These are phyloP conservation scores for Mythimna lalbum DNA, from an alignment of 2,888 invertebrate species.

Conservation along the genomic window DNA sequence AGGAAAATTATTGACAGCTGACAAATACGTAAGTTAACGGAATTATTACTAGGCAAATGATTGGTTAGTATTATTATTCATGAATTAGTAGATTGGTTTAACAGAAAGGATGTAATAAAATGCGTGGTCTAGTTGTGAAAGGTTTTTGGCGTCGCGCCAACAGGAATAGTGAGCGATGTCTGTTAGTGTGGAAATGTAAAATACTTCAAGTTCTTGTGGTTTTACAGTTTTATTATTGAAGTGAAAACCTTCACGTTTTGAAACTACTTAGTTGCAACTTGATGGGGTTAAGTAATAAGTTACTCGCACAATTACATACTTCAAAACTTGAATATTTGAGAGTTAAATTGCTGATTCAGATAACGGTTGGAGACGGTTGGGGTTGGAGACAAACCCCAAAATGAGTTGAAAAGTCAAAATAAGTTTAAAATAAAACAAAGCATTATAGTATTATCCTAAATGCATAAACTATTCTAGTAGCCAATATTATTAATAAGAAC, in stretches of 20 bases:
- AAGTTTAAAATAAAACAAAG: neutral
- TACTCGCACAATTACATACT: neutral
- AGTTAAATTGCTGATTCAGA: neutral
- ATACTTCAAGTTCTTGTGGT: constrained; percentile 9
- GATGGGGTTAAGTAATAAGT: neutral
- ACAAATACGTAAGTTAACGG: constrained; percentile 14
- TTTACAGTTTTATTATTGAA: constrained; percentile 9
- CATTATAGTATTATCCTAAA: neutral
- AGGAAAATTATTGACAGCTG: constrained; percentile 38
- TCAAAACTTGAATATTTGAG: too few relatives aligned
- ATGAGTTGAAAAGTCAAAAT: neutral
- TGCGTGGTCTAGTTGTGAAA: constrained; percentile 29
- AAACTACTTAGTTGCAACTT: constrained; percentile 2
- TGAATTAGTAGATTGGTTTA: constrained; percentile 27
- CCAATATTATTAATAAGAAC: constrained; percentile 16
- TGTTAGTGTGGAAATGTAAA: constrained; percentile 10
- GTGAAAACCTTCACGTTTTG: constrained; percentile 7
- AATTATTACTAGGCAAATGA: constrained; percentile 14
- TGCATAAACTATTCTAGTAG: neutral
- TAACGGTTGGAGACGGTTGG: too few relatives aligned
- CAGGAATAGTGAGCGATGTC: constrained; percentile 11
- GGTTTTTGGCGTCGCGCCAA: constrained; percentile 47
- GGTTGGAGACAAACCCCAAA: too few relatives aligned
- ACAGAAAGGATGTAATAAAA: constrained; percentile 32
- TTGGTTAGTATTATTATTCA: constrained; percentile 15